Evolutionary conservation across 1,140 invertebrate species (phyloP).

Genomic region (Chelonus insularis): DNA sequence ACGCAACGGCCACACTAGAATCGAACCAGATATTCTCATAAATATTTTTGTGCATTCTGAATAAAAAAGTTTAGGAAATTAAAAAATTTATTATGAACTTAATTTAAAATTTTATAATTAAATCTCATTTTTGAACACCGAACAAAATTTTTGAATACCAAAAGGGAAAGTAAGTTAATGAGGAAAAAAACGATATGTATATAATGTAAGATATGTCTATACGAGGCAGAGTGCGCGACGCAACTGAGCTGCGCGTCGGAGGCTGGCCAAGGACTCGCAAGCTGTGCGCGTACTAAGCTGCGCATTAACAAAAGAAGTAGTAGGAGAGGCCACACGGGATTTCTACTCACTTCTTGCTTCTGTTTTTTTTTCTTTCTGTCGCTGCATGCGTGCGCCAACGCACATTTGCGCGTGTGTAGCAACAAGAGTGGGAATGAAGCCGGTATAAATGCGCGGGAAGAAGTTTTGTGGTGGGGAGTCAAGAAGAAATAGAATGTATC

Average conservation of each 20-base stretch:
- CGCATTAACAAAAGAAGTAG: constrained; percentile 31
- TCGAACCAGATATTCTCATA: background rate
- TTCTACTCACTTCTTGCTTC: background rate
- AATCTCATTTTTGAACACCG: background rate
- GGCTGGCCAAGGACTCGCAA: constrained; percentile 24
- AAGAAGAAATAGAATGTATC: background rate
- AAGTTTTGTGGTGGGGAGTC: background rate
- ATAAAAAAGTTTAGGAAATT: too few relatives aligned
- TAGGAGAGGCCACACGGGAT: background rate
- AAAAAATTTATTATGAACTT: too few relatives aligned
- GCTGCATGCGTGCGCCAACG: constrained; percentile 4
- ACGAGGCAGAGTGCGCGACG: constrained; percentile 4
- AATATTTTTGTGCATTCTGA: background rate
- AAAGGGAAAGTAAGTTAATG: background rate
- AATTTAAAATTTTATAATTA: too few relatives aligned
- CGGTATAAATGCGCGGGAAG: constrained; percentile 19
- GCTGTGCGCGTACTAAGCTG: constrained; percentile 47
- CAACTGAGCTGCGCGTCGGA: background rate
- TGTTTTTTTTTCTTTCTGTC: background rate
- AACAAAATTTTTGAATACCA: background rate
- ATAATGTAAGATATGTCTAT: background rate
- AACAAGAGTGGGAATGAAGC: constrained; percentile 2
- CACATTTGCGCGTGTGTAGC: background rate
- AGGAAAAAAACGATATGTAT: background rate
- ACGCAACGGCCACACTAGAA: background rate